Percentiles rank a stretch among this genome's conserved stretches.
These are phyloP conservation scores for Ptiloglossa arizonensis DNA, from an alignment of 1,140 invertebrate genomes.

Conservation along the genomic window DNA sequence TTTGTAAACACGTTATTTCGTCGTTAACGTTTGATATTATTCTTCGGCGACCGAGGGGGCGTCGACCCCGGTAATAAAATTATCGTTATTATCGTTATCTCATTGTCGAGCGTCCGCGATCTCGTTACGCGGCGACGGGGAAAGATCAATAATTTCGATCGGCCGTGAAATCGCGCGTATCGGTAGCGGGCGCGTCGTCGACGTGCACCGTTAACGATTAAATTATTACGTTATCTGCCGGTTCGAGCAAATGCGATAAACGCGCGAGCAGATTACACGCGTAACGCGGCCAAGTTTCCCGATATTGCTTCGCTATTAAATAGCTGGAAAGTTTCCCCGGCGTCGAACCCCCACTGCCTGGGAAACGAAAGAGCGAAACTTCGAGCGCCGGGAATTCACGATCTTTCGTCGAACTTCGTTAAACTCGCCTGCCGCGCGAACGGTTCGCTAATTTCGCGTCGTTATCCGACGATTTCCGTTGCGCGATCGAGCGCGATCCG, in stretches of 20 bases:
- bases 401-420: constrained; percentile 40
- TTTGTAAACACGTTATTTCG: too few relatives aligned
- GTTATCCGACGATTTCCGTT: constrained; percentile 48
- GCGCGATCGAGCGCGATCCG: constrained; percentile 47
- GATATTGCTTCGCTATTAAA: constrained; percentile 23
- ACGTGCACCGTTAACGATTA: background rate
- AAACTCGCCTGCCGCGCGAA: background rate
- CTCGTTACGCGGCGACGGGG: too few relatives aligned
- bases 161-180: too few relatives aligned
- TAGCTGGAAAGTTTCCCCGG: constrained; percentile 4
- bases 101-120: too few relatives aligned
- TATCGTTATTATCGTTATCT: too few relatives aligned
- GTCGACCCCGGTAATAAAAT: too few relatives aligned
- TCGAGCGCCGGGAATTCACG: constrained; percentile 45
- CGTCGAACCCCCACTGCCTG: background rate
- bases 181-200: background rate
- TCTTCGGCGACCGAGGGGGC: too few relatives aligned
- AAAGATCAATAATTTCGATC: background rate
- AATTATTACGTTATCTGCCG: constrained; percentile 14
- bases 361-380: constrained; percentile 31
- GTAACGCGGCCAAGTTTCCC: constrained; percentile 2
- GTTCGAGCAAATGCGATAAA: background rate
- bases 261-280: background rate
- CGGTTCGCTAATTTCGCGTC: constrained; percentile 9
- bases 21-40: too few relatives aligned